Base-by-base conservation (phyloP, 92 coral and sea anemone species). In the Heteractis magnifica region DNA sequence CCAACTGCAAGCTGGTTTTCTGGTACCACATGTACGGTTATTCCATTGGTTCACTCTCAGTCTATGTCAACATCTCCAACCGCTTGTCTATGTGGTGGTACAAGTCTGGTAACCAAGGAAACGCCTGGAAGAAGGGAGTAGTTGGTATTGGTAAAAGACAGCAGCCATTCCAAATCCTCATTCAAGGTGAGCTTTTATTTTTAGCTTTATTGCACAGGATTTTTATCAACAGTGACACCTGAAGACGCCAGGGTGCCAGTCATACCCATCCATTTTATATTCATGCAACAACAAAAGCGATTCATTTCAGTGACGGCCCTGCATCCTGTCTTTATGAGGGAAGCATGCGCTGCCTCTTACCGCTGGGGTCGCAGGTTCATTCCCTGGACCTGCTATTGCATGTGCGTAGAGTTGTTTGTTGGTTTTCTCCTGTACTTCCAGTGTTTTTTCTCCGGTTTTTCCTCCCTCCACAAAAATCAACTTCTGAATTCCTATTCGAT, bases 11-110 rank as follows among this genome's bases (percentile, higher is more conserved):
- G 71, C 79, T 97, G 56, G 85, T 89, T 18, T 92, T 97, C 86
- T 97, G 99, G 99, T 97, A 97, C 74, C 99, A 97, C 82, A 97
- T 97, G 99, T 97, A 90, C 75, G 99, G 99, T 8, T 88, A 88
- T 4, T 84, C 98, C 18, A 85, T 97, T 62, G 99, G 99, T 72
- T 84, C 95, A 14, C 87, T 97, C 0, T 83, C 87, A 51, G 98
- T 97, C 12, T 94, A 89, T 85, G 77, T 97, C 23, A 97, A 97
- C 70, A 78, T 84, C 11, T 77, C 94, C 56, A 93, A 91, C 59
- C 83, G 77, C 51, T 8, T 88, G 70, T 86, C 81, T 10, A 84
- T 87, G 86, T 95, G 98, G 93, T 97, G 99, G 99, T 76, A 85
- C 64, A 97, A 92, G 88, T 83, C 77, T 84, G 97, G 99, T 82